Conservation (phyloP, 2,113 vertebrate genomes). For the human region GRCh38 chr2:84889001-84889500, state of each 20-base stretch:
- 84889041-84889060: fast-evolving
- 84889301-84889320: neutral
- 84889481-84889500: neutral
- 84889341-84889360: neutral
- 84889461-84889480: neutral
- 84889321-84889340: neutral
- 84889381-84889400: neutral
- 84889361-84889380: neutral
- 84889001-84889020: neutral
- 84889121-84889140: neutral
- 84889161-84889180: neutral
- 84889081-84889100: neutral
- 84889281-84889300: neutral
- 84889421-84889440: neutral
- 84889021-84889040: neutral
- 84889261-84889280: neutral
- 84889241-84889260: neutral
- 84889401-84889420: neutral
- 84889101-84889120: neutral
- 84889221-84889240: neutral
- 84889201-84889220: neutral
- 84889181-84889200: neutral
- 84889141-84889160: neutral
- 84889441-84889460: neutral
- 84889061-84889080: neutral